Percentiles rank a stretch among this genome's conserved stretches.
Evolutionary conservation across 2,797 vertebrate species (phyloP).

Genomic region (Spinus olivaceus): DNA sequence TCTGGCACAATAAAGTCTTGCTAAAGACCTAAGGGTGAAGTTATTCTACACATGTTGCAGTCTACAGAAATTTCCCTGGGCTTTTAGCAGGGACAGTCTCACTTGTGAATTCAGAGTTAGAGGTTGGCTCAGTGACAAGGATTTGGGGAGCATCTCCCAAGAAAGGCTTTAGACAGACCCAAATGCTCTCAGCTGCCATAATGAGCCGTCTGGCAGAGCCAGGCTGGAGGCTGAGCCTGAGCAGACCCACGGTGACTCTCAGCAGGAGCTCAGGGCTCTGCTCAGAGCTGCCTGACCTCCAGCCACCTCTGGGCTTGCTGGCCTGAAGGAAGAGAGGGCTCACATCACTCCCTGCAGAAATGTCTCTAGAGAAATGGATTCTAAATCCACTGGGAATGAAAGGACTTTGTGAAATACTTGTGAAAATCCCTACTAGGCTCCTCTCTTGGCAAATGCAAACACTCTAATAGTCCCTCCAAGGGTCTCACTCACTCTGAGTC

Average conservation of each 20-base stretch:
- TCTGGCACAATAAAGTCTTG: not conserved
- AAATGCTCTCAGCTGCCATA: not conserved
- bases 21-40: not conserved
- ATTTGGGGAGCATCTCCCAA: not conserved
- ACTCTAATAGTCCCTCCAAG: not conserved
- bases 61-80: not conserved
- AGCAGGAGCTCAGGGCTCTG: not conserved
- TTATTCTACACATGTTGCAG: not conserved
- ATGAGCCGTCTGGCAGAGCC: not conserved
- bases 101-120: not conserved
- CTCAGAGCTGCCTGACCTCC: not conserved
- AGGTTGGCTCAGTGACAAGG: not conserved
- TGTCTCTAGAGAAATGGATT: not conserved
- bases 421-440: not conserved
- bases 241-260: not conserved
- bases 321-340: not conserved
- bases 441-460: not conserved
- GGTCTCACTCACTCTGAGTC: not conserved
- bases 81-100: not conserved
- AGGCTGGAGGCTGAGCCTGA: not conserved
- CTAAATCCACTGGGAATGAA: not conserved
- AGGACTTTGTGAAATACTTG: not conserved
- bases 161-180: not conserved
- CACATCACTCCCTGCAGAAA: not conserved
- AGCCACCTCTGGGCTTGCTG: not conserved